Evolutionary conservation across 2,888 invertebrate genomes (phyloP).

Genomic region (Pediacus dermestoides): DNA sequence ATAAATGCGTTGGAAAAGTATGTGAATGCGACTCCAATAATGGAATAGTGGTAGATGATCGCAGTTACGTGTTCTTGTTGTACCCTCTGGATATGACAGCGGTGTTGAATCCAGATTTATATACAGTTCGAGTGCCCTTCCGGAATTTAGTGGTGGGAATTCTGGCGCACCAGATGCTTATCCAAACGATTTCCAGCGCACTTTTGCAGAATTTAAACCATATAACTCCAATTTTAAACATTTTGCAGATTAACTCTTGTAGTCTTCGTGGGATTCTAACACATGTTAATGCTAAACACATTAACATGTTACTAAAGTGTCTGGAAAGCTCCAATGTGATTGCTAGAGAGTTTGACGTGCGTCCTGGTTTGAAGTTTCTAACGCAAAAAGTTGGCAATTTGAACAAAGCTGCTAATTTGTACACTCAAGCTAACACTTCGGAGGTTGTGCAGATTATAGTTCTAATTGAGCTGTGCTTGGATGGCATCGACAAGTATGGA

Average conservation of each 20-base stretch:
- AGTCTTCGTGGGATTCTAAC: constrained; percentile 46
- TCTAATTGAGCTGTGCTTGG: constrained; percentile 78
- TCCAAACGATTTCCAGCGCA: constrained; percentile 86
- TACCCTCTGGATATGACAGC: constrained; percentile 73
- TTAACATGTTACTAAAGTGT: constrained; percentile 70
- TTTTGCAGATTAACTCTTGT: constrained; percentile 47
- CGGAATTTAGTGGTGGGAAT: constrained; percentile 84
- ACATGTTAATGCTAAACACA: constrained; percentile 58
- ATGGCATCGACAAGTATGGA: constrained; percentile 63
- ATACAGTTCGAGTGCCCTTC: constrained; percentile 81
- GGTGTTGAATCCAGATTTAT: constrained; percentile 70
- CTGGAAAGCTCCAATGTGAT: constrained; percentile 78
- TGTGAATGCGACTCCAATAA: constrained; percentile 47
- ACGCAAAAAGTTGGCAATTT: constrained; percentile 89
- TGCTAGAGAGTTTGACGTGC: constrained; percentile 81
- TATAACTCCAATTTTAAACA: constrained; percentile 48
- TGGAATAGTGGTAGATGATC: constrained; percentile 67
- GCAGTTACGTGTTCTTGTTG: constrained; percentile 84
- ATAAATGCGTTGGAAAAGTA: constrained; percentile 43
- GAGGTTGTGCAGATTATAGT: constrained; percentile 88
- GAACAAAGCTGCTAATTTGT: constrained; percentile 83
- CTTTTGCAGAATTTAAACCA: constrained; percentile 63
- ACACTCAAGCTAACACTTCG: constrained; percentile 87
- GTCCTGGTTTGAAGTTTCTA: constrained; percentile 90
- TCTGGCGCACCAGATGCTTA: constrained; percentile 86